These are phyloP conservation scores for Alligator sinensis DNA, from an alignment of 2,113 vertebrate species.

Conservation along the genomic window DNA sequence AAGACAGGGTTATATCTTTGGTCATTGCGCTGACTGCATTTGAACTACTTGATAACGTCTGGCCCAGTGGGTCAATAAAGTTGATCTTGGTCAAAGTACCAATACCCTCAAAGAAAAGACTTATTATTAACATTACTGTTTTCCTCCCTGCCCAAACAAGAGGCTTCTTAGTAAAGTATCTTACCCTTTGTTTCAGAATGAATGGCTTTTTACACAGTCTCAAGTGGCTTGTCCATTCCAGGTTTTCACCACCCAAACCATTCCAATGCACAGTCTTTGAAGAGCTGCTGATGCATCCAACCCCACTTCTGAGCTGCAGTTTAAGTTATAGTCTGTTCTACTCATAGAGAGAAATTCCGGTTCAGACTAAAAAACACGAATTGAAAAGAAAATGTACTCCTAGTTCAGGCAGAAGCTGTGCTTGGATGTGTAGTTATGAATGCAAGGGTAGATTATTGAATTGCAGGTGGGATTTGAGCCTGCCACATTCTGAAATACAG, in stretches of 20 bases:
- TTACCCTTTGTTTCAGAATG: neutral
- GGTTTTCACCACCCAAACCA: neutral
- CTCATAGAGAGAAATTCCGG: neutral
- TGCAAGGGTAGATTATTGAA: neutral
- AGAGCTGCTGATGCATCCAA: neutral
- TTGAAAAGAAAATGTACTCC: neutral
- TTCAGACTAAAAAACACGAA: fast-evolving
- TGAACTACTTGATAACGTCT: neutral
- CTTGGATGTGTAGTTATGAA: neutral
- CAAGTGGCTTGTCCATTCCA: neutral
- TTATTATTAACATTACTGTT: neutral
- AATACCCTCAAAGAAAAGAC: neutral
- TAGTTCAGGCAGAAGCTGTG: neutral
- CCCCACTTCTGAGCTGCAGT: neutral
- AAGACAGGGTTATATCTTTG: conserved; percentile 7
- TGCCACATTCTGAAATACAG: fast-evolving
- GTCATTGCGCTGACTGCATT: neutral
- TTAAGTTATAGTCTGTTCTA: fast-evolving
- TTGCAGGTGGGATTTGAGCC: neutral
- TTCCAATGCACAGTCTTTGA: neutral
- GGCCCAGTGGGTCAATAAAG: conserved; percentile 3
- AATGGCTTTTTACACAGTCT: neutral
- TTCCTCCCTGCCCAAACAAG: neutral
- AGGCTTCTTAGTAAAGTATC: neutral
- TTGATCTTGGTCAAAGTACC: neutral